Evolutionary conservation across 2,888 invertebrate genomes (phyloP), one percentile per base, ranked within the genome.

Genomic region (Hydrotaea diabolus): DNA sequence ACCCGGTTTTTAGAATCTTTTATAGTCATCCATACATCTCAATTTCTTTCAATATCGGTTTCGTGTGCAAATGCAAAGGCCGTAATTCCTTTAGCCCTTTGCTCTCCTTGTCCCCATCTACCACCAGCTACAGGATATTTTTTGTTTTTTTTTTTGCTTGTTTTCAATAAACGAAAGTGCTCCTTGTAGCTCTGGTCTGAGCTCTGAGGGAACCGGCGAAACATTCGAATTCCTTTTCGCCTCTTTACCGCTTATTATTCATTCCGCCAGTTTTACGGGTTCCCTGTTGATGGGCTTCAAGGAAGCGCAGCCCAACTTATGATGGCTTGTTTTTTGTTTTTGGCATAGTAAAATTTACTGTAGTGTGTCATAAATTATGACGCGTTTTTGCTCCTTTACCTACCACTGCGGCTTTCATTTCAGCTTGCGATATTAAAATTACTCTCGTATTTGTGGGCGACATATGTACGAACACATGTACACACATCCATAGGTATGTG

Each of bases 81-180:
- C 66, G 11, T 21, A 39, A 77, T 71, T 21, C 39, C 46, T 59
- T 9, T 26, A 36, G 73, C 36, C 57, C 17, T 64, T 73, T 19
- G n/a, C 9, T 17, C 2, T 39, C 2, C 59, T 11, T 2, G 9
- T 21, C 55, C 46, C 8, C 43, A 9, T 19, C 36, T 13, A 26
- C 49, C 19, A 13, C 57, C 26, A 3, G 43, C 73, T 39, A 72
- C 19, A 17, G 31, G 39, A 39, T 73, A 39, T 31, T 69, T 57
- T 31, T 31, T 31, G 31, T 31, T 31, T 31, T 2, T 31, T 31
- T 31, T 31, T 31, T 31, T n/a, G n/a, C n/a, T 31, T 31, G 62
- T 80, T 83, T 85, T 83, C 85, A 86, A 86, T 86, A 86, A 83
- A 73, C 73, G 86, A 86, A 86, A 86, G 86, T 86, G 86, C 84